Conservation (phyloP, 1,140 invertebrate species). For the Halictus rubicundus region DNA sequence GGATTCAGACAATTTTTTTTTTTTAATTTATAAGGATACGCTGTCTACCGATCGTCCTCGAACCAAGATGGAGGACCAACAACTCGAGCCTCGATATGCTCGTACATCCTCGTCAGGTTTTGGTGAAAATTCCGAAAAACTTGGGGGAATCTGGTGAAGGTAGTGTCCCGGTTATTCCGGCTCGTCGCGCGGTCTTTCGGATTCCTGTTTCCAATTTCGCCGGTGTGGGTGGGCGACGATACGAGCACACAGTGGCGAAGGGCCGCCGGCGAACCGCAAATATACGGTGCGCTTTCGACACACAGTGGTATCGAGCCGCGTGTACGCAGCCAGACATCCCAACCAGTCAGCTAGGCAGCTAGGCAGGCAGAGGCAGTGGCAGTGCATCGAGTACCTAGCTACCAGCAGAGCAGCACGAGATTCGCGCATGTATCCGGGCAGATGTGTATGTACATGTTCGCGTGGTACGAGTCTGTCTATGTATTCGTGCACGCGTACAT, state of each 20-base stretch:
- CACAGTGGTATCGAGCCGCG: conserved; percentile 1
- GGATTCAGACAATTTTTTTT: no score
- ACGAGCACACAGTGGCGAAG: background rate
- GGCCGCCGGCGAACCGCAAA: conserved; percentile 14
- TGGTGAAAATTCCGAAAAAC: no score
- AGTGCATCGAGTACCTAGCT: conserved; percentile 20
- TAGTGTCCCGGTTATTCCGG: conserved; percentile 47
- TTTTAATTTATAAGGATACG: no score
- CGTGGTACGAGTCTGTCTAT: no score
- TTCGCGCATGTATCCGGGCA: conserved; percentile 5
- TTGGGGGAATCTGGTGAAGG: no score
- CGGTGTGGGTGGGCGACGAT: conserved; percentile 35
- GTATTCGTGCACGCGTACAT: background rate
- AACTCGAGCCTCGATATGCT: no score
- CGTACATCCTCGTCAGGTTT: no score
- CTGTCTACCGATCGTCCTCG: no score
- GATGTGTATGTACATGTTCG: background rate
- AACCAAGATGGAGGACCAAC: no score
- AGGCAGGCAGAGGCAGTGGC: background rate
- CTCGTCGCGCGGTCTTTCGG: conserved; percentile 52
- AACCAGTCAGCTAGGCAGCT: conserved; percentile 1
- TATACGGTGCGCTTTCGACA: conserved; percentile 9
- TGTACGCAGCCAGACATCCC: conserved; percentile 4
- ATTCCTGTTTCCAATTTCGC: conserved; percentile 61
- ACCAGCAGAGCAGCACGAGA: conserved; percentile 14